Base-by-base conservation (phyloP, 2,888 invertebrate genomes). In the Drosophila quinaria region DNA sequence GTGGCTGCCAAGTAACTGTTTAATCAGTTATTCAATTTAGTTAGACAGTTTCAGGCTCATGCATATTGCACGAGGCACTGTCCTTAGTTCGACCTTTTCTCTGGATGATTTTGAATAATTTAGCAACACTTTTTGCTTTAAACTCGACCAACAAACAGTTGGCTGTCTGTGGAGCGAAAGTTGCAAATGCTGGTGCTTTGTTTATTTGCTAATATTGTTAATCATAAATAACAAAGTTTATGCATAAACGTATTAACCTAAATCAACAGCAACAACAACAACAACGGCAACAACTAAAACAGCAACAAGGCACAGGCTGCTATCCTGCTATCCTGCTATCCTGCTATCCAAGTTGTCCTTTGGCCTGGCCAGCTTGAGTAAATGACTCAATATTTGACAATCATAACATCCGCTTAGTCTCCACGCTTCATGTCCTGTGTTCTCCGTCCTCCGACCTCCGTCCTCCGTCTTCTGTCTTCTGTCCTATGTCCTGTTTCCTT, bases 361-460 rank as follows among this genome's bases (percentile, higher is more conserved):
- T 67, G 64, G 47, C 65, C 56, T 56, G 63, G 51, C 17, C 80
- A 83, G 74, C 80, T 85, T 84, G 81, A 70, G 76, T 76, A 85
- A 83, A 86, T 85, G 86, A 85, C 84, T 85, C 84, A 85, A 85
- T 85, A 86, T 85, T 85, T 85, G 84, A 86, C 84, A 86, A 82
- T 84, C 84, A 85, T 75, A 86, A 80, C 85, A 81, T 78, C 74
- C 79, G 79, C 70, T 81, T 81, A 74, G 74, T 74, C 74, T 50
- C 19, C 64, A 50, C 51, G 59, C 39, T 55, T 56, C 55, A 37
- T 35, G 56, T 46, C 22, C 35, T 35, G 31, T 33, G 44, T 31
- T 44, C 63, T 61, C 22, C 6, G n/a, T 46, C 25, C 35, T 4
- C 25, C 8, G 6, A n/a, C 6, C 39, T 37, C 33, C 54, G 5